phyloP scores from a whole-genome alignment of 2,888 invertebrate genomes.

The Patella ulyssiponensis region DNA sequence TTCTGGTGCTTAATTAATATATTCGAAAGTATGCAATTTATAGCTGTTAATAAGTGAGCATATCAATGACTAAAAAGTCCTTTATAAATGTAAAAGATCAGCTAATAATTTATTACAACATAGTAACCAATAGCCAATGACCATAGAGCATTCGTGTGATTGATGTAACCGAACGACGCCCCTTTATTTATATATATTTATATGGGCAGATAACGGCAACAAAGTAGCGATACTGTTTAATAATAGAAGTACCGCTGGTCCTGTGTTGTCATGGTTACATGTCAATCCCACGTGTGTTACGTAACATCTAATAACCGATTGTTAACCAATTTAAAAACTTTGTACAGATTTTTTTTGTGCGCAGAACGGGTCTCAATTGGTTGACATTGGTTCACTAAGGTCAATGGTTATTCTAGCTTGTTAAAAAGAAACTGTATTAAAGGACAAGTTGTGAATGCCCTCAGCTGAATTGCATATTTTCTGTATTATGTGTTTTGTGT shows the following conservation, averaged over 20 bases:
- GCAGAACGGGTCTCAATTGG: conserved; percentile 51
- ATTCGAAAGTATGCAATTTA: conserved; percentile 65
- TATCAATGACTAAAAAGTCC: not conserved
- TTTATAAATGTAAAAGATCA: conserved; percentile 10
- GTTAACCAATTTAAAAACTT: conserved; percentile 12
- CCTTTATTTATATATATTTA: too few species aligned
- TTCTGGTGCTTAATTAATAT: conserved; percentile 45
- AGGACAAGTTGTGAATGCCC: not conserved
- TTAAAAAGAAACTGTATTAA: not conserved
- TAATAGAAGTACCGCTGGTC: too few species aligned
- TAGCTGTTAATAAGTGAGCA: conserved; percentile 23
- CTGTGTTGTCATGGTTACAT: not conserved
- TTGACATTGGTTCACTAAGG: conserved; percentile 37
- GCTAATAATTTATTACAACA: too few species aligned
- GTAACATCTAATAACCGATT: conserved; percentile 20
- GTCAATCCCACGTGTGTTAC: not conserved
- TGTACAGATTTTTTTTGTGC: conserved; percentile 17
- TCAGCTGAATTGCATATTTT: conserved; percentile 43
- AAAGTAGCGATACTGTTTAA: too few species aligned
- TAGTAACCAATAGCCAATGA: too few species aligned
- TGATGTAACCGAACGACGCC: too few species aligned
- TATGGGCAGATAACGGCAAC: too few species aligned
- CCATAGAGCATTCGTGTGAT: too few species aligned
- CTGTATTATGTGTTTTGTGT: conserved; percentile 15
- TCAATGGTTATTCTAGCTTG: conserved; percentile 18